Conservation (phyloP, 2,797 vertebrate genomes). For the Leontopithecus rosalia region DNA sequence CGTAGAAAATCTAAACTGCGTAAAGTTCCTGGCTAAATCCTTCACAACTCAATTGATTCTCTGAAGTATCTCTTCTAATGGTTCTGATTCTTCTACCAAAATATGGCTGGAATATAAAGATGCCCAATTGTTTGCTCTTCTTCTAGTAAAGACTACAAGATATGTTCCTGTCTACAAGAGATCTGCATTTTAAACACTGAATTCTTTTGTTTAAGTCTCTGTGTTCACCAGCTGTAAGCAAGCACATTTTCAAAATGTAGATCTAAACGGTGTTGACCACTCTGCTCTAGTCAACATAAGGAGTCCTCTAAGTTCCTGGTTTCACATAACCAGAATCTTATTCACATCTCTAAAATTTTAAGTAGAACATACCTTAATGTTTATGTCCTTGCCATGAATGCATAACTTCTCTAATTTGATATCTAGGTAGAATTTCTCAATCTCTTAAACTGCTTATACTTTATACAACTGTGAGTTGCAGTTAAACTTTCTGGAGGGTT, state of each 20-base stretch:
- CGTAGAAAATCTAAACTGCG: not conserved
- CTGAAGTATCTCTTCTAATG: not conserved
- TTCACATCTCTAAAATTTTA: not conserved
- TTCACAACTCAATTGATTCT: not conserved
- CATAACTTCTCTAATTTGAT: not conserved
- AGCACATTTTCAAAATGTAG: not conserved
- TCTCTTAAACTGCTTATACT: not conserved
- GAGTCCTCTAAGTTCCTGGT: not conserved
- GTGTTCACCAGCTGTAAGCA: not conserved
- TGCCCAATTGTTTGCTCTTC: conserved; percentile 9
- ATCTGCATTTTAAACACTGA: not conserved
- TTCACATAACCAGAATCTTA: not conserved
- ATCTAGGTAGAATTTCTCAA: not conserved
- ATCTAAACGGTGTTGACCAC: not conserved
- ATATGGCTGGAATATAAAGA: not conserved
- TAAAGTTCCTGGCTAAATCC: not conserved
- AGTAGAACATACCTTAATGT: not conserved
- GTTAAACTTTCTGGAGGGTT: not conserved
- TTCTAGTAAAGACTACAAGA: not conserved
- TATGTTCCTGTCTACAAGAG: not conserved
- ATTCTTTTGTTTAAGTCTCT: not conserved
- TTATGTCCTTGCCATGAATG: not conserved
- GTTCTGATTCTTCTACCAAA: not conserved
- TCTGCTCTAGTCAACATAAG: not conserved
- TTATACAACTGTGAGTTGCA: not conserved